phyloP scores from a whole-genome alignment of 2,113 vertebrate genomes.

The Labeo catla region DNA sequence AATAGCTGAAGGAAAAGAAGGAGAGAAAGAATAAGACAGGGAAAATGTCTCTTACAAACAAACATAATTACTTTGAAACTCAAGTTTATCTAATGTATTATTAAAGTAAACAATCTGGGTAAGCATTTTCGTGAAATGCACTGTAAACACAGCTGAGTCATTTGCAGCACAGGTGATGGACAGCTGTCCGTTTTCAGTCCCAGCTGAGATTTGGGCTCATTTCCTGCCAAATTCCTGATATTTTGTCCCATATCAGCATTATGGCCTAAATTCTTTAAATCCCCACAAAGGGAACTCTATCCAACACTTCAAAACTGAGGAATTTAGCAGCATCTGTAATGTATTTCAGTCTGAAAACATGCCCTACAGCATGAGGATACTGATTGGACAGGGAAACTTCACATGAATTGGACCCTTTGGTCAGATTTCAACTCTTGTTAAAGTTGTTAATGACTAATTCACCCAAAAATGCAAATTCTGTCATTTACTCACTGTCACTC shows the following conservation, averaged over 20 bases:
- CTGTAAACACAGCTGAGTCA: neutral
- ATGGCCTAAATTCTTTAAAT: slow-evolving; percentile 21
- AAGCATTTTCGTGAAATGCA: neutral
- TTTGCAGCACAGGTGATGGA: neutral
- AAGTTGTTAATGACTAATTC: neutral
- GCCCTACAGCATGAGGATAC: neutral
- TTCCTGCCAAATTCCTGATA: slow-evolving; percentile 9
- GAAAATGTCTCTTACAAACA: neutral
- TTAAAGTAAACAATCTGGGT: neutral
- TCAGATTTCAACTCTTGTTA: neutral
- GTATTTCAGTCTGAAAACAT: neutral
- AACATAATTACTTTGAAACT: neutral
- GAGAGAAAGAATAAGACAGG: neutral
- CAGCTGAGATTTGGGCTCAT: slow-evolving; percentile 12
- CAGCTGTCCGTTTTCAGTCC: slow-evolving; percentile 12
- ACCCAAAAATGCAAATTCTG: neutral
- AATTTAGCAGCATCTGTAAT: slow-evolving; percentile 7
- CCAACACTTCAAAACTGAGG: neutral
- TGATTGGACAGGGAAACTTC: neutral
- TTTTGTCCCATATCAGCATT: slow-evolving; percentile 3
- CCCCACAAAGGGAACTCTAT: slow-evolving; percentile 19
- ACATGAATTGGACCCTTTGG: neutral
- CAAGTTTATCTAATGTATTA: neutral
- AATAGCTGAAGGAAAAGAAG: neutral
- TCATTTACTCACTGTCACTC: neutral